phyloP scores from a whole-genome alignment of 2,888 invertebrate genomes.

The Acronicta aceris region DNA sequence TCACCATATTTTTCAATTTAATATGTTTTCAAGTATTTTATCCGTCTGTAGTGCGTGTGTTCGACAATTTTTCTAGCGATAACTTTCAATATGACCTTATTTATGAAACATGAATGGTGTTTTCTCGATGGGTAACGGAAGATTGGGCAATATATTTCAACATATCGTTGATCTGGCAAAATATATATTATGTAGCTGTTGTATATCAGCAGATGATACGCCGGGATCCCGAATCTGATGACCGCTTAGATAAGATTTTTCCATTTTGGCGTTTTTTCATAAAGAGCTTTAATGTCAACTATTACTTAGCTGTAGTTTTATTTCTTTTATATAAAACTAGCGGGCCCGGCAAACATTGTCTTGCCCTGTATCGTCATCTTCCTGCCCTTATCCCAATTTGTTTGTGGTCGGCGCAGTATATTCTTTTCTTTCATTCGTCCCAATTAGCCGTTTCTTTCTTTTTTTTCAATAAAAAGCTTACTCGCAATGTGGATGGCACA shows the following conservation, averaged over 20 bases:
- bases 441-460: too few species aligned
- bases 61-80: slow-evolving; percentile 37
- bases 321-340: background rate
- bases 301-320: background rate
- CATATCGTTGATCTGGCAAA: slow-evolving; percentile 37
- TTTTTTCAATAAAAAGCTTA: too few species aligned
- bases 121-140: slow-evolving; percentile 40
- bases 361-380: too few species aligned
- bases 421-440: too few species aligned
- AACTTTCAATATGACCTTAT: slow-evolving; percentile 40
- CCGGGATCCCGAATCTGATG: slow-evolving; percentile 16
- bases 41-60: slow-evolving; percentile 41
- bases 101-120: slow-evolving; percentile 43
- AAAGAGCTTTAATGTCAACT: slow-evolving; percentile 1
- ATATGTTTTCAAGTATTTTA: slow-evolving; percentile 56
- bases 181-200: slow-evolving; percentile 22
- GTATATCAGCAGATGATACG: slow-evolving; percentile 28
- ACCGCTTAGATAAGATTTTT: slow-evolving; percentile 14
- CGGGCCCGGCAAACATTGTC: too few species aligned
- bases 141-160: slow-evolving; percentile 40
- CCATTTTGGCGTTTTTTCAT: background rate
- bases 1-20: slow-evolving; percentile 56
- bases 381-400: too few species aligned
- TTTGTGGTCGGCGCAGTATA: too few species aligned
- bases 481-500: too few species aligned